Evolutionary conservation across 1,140 invertebrate species (phyloP).

Genomic region (Cotesia vestalis): DNA sequence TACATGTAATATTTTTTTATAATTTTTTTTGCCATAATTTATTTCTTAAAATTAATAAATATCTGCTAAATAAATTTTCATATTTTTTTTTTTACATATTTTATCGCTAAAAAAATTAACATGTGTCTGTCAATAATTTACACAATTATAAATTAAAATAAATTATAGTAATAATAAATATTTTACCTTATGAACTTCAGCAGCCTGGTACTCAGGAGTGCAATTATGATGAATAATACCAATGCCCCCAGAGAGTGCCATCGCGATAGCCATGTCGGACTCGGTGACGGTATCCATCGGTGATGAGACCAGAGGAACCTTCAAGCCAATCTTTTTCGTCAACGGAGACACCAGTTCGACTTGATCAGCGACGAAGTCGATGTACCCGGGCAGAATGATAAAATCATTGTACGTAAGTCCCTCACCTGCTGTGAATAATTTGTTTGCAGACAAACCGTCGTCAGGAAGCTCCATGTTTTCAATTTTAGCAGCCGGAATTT

Average conservation of each 20-base stretch:
- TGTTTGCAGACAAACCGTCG: constrained; percentile 77
- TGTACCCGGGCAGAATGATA: constrained; percentile 96
- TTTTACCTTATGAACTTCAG: constrained; percentile 87
- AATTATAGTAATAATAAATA: constrained; percentile 18
- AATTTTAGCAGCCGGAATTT: constrained; percentile 28
- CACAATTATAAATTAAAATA: constrained; percentile 23
- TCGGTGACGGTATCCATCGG: constrained; percentile 99
- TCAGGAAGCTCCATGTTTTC: constrained; percentile 62
- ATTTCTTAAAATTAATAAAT: too few relatives aligned
- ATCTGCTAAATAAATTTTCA: too few relatives aligned
- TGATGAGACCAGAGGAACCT: constrained; percentile 94
- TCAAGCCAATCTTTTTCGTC: constrained; percentile 89
- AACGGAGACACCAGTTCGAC: constrained; percentile 90
- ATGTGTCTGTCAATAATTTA: not conserved
- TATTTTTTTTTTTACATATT: too few relatives aligned
- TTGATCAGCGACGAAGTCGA: constrained; percentile 93
- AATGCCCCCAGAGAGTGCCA: constrained; percentile 96
- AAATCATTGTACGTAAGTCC: constrained; percentile 96
- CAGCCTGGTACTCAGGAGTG: constrained; percentile 92
- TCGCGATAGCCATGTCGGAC: constrained; percentile 99
- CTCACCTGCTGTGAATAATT: constrained; percentile 86
- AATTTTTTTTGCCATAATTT: too few relatives aligned
- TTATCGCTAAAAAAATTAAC: too few relatives aligned
- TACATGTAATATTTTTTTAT: too few relatives aligned
- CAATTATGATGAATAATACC: constrained; percentile 99